These are phyloP conservation scores for Cyanocitta stelleri DNA, from an alignment of 2,113 vertebrate species.

Conservation along the genomic window DNA sequence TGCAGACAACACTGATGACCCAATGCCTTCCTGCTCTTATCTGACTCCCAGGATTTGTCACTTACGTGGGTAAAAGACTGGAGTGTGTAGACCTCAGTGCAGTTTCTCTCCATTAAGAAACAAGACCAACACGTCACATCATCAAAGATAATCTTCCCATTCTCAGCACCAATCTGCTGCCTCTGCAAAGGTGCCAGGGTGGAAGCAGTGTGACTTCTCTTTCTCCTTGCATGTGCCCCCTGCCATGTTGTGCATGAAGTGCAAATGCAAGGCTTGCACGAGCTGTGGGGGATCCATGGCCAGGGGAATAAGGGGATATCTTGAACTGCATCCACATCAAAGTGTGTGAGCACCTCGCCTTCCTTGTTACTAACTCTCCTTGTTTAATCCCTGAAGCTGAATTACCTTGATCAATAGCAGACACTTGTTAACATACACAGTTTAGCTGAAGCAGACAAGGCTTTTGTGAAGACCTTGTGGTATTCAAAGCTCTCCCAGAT, in stretches of 20 bases:
- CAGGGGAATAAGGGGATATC: neutral
- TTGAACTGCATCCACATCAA: neutral
- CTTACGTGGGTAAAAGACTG: neutral
- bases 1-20: neutral
- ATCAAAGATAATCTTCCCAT: neutral
- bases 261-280: neutral
- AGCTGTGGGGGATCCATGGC: neutral
- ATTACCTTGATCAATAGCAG: constrained; percentile 29
- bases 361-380: neutral
- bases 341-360: neutral
- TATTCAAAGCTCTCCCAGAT: constrained; percentile 1
- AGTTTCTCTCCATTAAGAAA: neutral
- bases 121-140: neutral
- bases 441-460: constrained; percentile 30
- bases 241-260: neutral
- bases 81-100: neutral
- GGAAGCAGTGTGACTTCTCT: neutral
- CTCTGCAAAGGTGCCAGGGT: neutral
- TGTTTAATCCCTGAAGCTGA: constrained; percentile 27
- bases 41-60: neutral
- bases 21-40: neutral
- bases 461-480: neutral
- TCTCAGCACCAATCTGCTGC: neutral
- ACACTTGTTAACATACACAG: constrained; percentile 29
- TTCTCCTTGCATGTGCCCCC: neutral